These are phyloP conservation scores for Cryptotis parvus DNA, from an alignment of 2,113 vertebrate species.

Conservation along the genomic window DNA sequence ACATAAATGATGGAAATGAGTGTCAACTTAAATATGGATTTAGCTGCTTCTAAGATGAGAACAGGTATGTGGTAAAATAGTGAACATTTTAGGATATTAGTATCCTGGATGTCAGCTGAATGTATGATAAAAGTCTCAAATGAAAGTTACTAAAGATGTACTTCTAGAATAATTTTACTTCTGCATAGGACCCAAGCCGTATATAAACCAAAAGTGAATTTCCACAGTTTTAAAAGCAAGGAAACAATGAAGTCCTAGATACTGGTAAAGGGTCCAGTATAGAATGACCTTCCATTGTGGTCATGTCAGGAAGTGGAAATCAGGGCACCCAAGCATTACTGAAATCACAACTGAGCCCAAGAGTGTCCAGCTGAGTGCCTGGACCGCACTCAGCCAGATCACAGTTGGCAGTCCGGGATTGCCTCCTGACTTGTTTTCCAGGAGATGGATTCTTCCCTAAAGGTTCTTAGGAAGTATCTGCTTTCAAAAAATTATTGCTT, in stretches of 20 bases:
- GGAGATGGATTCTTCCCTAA: background rate
- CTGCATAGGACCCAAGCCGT: background rate
- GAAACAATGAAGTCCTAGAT: background rate
- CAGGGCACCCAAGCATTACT: background rate
- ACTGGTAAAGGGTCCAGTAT: background rate
- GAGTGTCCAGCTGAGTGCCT: accelerated
- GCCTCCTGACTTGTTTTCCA: background rate
- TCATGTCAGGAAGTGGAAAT: background rate
- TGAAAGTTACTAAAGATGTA: too few species aligned
- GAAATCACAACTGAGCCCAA: background rate
- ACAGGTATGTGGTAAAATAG: background rate
- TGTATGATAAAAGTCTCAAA: too few species aligned
- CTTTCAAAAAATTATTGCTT: conserved; percentile 35
- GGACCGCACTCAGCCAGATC: accelerated
- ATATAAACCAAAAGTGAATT: background rate
- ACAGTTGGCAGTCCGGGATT: background rate
- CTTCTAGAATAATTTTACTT: too few species aligned
- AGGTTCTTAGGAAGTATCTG: background rate
- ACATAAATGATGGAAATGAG: background rate
- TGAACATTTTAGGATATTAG: too few species aligned
- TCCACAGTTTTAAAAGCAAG: background rate
- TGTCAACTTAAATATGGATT: background rate
- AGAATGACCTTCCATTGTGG: background rate
- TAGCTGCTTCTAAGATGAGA: background rate
- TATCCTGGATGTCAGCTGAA: too few species aligned